Evolutionary conservation across 2,888 invertebrate species (phyloP).

Genomic region (Ephialtes manifestator): DNA sequence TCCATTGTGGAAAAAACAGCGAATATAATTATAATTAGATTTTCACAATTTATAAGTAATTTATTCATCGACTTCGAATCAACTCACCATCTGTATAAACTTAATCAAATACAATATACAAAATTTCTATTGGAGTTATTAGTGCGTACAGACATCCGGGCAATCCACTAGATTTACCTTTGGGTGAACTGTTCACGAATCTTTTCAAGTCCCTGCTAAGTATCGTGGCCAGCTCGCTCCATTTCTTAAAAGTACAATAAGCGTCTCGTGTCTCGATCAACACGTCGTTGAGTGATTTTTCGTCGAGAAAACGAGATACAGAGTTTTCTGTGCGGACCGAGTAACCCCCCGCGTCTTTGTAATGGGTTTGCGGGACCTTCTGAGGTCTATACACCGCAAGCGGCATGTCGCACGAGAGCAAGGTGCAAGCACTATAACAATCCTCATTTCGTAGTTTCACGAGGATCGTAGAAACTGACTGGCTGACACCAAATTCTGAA

Average conservation of each 20-base stretch:
- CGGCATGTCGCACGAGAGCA: slow-evolving; percentile 55
- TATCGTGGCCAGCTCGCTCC: not conserved
- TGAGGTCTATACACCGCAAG: slow-evolving; percentile 45
- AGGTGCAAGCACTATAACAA: slow-evolving; percentile 64
- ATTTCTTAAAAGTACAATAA: not conserved
- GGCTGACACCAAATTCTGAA: not conserved
- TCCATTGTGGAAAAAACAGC: too few relatives aligned
- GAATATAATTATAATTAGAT: too few relatives aligned
- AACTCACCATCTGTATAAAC: not conserved
- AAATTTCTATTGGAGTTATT: not conserved
- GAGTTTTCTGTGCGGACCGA: slow-evolving; percentile 1
- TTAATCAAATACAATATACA: not conserved
- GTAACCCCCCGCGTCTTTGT: slow-evolving; percentile 35
- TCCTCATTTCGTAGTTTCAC: slow-evolving; percentile 44
- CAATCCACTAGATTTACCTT: not conserved
- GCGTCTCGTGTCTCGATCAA: slow-evolving; percentile 18
- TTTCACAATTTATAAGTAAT: too few relatives aligned
- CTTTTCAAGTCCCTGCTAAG: not conserved
- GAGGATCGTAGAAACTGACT: not conserved
- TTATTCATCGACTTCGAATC: too few relatives aligned
- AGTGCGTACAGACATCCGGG: not conserved
- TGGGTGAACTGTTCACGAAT: not conserved
- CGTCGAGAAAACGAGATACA: slow-evolving; percentile 6
- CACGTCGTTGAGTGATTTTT: slow-evolving; percentile 26
- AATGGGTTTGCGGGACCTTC: slow-evolving; percentile 62